Conservation (phyloP, 2,113 vertebrate species). For the Pachyramphus minor region DNA sequence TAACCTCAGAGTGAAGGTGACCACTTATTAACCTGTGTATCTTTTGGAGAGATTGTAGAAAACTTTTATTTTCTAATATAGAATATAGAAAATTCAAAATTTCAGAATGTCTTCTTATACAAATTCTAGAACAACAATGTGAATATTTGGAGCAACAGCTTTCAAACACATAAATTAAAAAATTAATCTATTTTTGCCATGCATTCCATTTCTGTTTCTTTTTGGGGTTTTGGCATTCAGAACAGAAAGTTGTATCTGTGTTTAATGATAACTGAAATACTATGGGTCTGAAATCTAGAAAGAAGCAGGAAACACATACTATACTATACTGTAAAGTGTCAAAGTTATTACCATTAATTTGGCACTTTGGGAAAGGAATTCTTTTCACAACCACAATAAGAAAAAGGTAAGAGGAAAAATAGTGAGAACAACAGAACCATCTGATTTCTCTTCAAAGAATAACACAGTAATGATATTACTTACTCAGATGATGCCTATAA, state of each 20-base stretch:
- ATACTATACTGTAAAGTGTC: not conserved
- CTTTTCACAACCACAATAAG: not conserved
- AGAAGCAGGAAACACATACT: not conserved
- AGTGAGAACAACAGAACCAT: not conserved
- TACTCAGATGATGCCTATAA: not conserved
- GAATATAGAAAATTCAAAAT: not conserved
- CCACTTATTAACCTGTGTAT: not conserved
- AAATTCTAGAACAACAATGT: not conserved
- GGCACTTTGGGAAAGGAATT: not conserved
- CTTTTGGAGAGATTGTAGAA: not conserved
- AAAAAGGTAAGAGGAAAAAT: not conserved
- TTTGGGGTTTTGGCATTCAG: not conserved
- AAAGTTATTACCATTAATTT: not conserved
- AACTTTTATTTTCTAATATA: not conserved
- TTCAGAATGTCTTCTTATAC: not conserved
- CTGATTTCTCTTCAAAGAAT: not conserved
- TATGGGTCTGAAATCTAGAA: not conserved
- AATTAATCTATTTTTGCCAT: not conserved
- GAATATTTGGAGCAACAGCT: not conserved
- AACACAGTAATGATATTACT: not conserved
- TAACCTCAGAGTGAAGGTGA: not conserved
- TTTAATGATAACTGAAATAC: not conserved
- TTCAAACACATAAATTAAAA: not conserved
- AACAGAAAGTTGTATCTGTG: not conserved
- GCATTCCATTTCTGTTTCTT: not conserved